Conservation (phyloP, 1,140 invertebrate genomes). For the Atta cephalotes region DNA sequence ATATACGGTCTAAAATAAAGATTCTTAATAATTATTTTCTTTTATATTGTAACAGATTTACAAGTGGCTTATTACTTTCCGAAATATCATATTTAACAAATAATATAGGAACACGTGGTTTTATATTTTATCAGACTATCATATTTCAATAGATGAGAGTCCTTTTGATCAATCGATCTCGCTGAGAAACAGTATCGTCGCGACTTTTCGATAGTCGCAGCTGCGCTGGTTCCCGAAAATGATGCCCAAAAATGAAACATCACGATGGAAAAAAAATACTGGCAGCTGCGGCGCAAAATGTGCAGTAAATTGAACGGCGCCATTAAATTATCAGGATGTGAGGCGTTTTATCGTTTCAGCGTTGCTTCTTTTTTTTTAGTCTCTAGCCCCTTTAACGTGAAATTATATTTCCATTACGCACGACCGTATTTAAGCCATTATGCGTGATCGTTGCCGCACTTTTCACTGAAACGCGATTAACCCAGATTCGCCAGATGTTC, state of each 20-base stretch:
- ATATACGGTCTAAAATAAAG: too few species aligned
- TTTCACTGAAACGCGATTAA: conserved; percentile 75
- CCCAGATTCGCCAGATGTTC: conserved; percentile 71
- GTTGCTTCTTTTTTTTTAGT: conserved; percentile 42
- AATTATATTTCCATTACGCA: conserved; percentile 78
- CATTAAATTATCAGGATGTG: conserved; percentile 74
- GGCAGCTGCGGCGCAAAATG: conserved; percentile 59
- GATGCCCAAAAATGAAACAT: conserved; percentile 58
- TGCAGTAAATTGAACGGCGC: conserved; percentile 72
- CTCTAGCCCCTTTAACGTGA: conserved; percentile 64
- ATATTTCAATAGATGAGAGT: conserved; percentile 3
- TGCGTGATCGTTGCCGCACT: conserved; percentile 74
- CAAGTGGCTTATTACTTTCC: neutral
- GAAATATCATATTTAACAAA: neutral
- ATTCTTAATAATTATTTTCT: neutral
- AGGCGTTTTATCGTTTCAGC: conserved; percentile 38
- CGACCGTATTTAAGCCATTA: conserved; percentile 75
- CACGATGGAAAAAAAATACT: conserved; percentile 41
- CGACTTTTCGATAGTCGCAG: conserved; percentile 41
- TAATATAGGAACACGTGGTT: neutral
- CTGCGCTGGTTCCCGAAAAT: conserved; percentile 31
- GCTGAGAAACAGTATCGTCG: conserved; percentile 29
- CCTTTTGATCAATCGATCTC: conserved; percentile 26
- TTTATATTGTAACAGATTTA: neutral
- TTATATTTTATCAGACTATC: neutral